Conservation (phyloP, 92 coral and sea anemone species). For the Plumapathes pennacea region DNA sequence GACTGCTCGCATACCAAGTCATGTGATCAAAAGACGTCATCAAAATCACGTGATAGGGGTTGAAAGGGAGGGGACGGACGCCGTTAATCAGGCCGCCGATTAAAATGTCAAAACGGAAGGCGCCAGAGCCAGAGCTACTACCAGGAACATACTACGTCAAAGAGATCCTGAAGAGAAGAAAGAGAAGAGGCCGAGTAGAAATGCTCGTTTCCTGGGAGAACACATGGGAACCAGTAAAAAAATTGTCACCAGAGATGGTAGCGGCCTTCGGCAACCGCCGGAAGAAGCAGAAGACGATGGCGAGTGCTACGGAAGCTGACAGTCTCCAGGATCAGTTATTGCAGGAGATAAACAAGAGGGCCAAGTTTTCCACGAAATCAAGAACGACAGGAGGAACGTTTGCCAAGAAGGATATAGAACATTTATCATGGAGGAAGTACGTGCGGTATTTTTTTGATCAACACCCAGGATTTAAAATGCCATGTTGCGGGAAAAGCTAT, state of each 20-base stretch:
- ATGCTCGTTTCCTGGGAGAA: conserved; percentile 27
- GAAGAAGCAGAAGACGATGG: neutral
- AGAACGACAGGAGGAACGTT: conserved; percentile 5
- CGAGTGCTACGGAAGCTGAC: conserved; percentile 7
- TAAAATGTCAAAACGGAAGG: too few species aligned
- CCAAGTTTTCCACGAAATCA: neutral
- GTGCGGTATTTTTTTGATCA: conserved; percentile 39
- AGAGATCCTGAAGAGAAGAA: conserved; percentile 16
- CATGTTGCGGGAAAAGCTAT: conserved; percentile 29
- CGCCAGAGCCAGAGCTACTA: too few species aligned
- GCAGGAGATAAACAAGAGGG: conserved; percentile 9
- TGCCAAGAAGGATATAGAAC: conserved; percentile 9
- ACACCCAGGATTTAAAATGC: conserved; percentile 35
- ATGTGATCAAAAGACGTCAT: too few species aligned
- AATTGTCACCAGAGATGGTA: conserved; percentile 13
- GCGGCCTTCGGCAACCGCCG: conserved; percentile 5
- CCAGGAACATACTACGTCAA: conserved; percentile 13
- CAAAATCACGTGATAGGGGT: too few species aligned
- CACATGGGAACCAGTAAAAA: conserved; percentile 1
- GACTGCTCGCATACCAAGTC: too few species aligned
- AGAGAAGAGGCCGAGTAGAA: conserved; percentile 7
- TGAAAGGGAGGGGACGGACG: too few species aligned
- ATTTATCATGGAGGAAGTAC: conserved; percentile 41
- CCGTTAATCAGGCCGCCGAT: too few species aligned
- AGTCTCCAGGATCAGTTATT: conserved; percentile 1